These are phyloP conservation scores for Triplophysa rosa DNA, from an alignment of 2,113 vertebrate genomes.

Conservation along the genomic window DNA sequence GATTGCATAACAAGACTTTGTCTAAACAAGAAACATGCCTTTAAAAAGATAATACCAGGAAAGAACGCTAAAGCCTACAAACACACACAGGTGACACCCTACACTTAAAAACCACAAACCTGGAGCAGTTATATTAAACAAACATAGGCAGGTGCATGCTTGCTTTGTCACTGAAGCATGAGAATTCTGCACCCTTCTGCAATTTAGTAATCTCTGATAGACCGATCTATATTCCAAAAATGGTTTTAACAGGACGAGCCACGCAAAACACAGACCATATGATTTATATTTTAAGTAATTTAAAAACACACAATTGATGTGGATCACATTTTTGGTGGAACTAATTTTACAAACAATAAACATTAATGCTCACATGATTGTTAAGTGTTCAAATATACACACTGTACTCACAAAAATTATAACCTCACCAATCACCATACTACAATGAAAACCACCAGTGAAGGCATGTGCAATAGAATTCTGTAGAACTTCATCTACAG, in stretches of 20 bases:
- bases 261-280: background rate
- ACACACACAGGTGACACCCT: background rate
- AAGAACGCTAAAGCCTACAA: background rate
- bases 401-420: no score
- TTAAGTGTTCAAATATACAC: no score
- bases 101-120: background rate
- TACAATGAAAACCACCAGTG: background rate
- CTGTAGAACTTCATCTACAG: background rate
- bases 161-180: background rate
- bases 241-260: background rate
- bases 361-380: no score
- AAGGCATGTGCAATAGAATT: background rate
- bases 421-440: no score
- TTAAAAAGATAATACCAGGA: conserved; percentile 4
- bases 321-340: no score
- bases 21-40: background rate
- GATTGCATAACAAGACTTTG: background rate
- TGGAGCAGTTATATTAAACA: background rate
- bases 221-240: background rate
- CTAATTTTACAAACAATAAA: no score
- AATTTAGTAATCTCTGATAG: background rate
- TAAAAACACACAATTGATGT: no score
- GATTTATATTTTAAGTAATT: no score
- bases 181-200: background rate
- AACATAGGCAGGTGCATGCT: background rate